Base-by-base conservation (phyloP, 2,888 invertebrate species). In the Drosophila mayaguana region DNA sequence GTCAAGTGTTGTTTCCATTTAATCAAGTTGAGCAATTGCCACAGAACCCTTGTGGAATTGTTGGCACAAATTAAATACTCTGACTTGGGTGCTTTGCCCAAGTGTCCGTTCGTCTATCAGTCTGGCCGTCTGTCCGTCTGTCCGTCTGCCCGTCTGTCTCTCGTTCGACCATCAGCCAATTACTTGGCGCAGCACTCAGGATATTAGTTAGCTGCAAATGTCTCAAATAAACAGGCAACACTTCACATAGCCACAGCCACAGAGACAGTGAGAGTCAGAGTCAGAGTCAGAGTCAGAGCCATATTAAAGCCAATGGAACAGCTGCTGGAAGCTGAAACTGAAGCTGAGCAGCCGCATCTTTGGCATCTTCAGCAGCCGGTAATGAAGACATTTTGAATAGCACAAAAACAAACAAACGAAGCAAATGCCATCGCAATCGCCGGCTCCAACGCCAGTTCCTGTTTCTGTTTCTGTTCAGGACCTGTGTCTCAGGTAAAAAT, bases 331-430 rank as follows among this genome's bases (percentile, higher is more conserved):
- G 48, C n/a, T 18, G 54, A n/a, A 25, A 25, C 43, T 28, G 56
- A 34, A 45, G 61, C 32, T 28, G 63, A 53, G 45, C 66, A 64
- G 55, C 55, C 22, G 40, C 77, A 73, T 46, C 62, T 64, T 55
- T 36, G 65, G 78, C 63, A 70, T 56, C 71, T 63, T 63, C 56
- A 78, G 64, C 68, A 64, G 72, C 76, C 88, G 82, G 83, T 88
- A 83, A 83, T 83, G 83, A 83, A 83, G 83, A 83, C 83, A 85
- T 83, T 83, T 82, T 87, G 88, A 83, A 83, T 85, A 80, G 83
- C 83, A 67, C 54, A 74, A 78, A 82, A 76, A 80, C 74, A 80
- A 87, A 86, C 83, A 83, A 72, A 72, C 70, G 42, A 59, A 72
- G 65, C 68, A 81, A 81, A 83, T 75, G 84, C 64, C 64, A 81